Base-by-base conservation (phyloP, 1,140 invertebrate species). In the Octopus bimaculoides region DNA sequence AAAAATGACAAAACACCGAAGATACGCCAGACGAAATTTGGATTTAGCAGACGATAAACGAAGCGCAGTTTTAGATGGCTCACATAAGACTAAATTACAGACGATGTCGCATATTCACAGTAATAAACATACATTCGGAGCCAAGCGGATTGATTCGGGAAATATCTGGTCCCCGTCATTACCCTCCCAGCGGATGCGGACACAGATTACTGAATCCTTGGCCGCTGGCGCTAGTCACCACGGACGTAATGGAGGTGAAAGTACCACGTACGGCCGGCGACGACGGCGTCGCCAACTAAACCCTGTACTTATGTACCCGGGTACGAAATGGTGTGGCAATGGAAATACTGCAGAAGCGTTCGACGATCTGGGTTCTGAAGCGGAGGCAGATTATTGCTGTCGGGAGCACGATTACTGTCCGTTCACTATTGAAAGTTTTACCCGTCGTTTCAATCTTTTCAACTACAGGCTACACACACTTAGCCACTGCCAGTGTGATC, bases 401-500 rank as follows among this genome's bases (percentile, higher is more conserved):
- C 89, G 96, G 6, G 92, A 93, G 81, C 96, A 97, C 89, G 96
- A 97, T 87, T 90, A 92, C 17, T 97, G 96, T 88, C 94, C 94
- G 0, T 93, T 93, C 90, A 95, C 93, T 91, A 96, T 97, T 79
- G 92, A 92, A 5, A 93, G 93, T 2, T 93, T 96, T 87, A 92
- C 94, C 85, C 93, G 92, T 80, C 94, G 94, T 85, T 96, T 94
- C 85, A 94, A 94, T 26, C 88, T 95, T 17, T 95, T 94, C 91
- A 96, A 97, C 89, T 96, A 93, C 93, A 91, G 95, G 54, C 91
- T 95, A 73, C 95, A 95, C 84, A 96, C 95, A 2, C 90, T 96
- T 52, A 96, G 95, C 92, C 95, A 96, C 87, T 97, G 96, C 89
- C 91, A 93, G 81, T 97, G 95, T 87, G 95, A 97, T 88, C 93